A percentile compares a stretch with the other conserved stretches of the same genome.
Evolutionary conservation across 1,140 invertebrate genomes (phyloP).

Genomic region (Trichonephila clavata): DNA sequence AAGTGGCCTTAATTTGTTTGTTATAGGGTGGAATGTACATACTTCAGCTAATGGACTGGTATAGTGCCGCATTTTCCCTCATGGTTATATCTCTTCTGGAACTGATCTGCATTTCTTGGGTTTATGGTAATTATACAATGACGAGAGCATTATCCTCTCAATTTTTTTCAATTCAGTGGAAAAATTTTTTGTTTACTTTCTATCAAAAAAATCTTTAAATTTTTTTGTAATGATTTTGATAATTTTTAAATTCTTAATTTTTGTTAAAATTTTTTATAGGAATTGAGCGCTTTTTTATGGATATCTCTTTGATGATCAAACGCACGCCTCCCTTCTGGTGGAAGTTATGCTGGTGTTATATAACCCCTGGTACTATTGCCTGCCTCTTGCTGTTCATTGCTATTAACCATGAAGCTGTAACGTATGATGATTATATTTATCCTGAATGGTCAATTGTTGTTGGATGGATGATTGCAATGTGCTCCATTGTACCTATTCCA

Average conservation of each 20-base stretch:
- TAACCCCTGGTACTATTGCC: constrained; percentile 70
- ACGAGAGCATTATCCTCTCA: neutral
- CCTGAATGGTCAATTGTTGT: constrained; percentile 88
- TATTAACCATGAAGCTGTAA: constrained; percentile 69
- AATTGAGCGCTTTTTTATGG: constrained; percentile 73
- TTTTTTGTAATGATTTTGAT: no score
- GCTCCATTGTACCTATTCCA: constrained; percentile 76
- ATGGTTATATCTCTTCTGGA: constrained; percentile 81
- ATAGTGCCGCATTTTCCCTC: constrained; percentile 80
- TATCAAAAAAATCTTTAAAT: no score
- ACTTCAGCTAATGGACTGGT: constrained; percentile 81
- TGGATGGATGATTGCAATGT: constrained; percentile 86
- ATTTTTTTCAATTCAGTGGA: no score
- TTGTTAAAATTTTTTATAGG: constrained; percentile 24
- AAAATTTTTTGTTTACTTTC: no score
- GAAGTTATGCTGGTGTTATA: constrained; percentile 77
- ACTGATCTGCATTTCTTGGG: constrained; percentile 81
- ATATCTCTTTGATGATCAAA: constrained; percentile 76
- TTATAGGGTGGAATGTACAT: constrained; percentile 80
- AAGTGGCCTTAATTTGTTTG: neutral
- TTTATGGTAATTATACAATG: constrained; percentile 80
- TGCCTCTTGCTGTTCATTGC: constrained; percentile 65
- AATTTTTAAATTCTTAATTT: no score
- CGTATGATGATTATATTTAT: constrained; percentile 82
- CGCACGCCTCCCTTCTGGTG: constrained; percentile 64